These are phyloP conservation scores for Drosophila cyrtoloma DNA, from an alignment of 2,888 invertebrate species.

Conservation along the genomic window DNA sequence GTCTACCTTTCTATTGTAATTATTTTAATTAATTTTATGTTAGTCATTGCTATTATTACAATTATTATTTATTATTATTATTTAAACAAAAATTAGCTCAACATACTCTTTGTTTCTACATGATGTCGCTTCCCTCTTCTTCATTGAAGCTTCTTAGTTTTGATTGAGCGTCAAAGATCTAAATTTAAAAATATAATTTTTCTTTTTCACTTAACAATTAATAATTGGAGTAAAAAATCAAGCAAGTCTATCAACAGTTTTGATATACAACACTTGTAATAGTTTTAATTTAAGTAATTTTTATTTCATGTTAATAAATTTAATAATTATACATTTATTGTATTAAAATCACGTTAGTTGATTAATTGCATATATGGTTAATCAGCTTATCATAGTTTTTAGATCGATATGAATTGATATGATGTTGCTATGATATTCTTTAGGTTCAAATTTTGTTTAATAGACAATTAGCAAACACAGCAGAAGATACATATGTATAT, in stretches of 20 bases:
- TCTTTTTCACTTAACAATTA: background rate
- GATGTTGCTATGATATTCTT: slow-evolving; percentile 80
- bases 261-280: background rate
- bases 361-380: slow-evolving; percentile 45
- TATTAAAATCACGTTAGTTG: slow-evolving; percentile 58
- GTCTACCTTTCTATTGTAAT: background rate
- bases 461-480: slow-evolving; percentile 24
- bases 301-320: slow-evolving; percentile 15
- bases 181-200: background rate
- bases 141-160: background rate
- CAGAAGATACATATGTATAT: background rate
- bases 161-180: background rate
- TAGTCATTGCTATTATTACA: background rate
- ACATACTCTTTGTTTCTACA: background rate
- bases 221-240: background rate
- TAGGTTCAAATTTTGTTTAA: slow-evolving; percentile 59
- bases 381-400: slow-evolving; percentile 49
- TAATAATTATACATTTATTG: slow-evolving; percentile 36
- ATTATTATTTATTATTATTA: background rate
- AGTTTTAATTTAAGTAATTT: background rate
- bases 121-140: background rate
- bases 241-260: background rate
- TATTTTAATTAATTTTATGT: background rate
- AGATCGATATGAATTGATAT: slow-evolving; percentile 76
- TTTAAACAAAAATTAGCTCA: background rate